These are phyloP conservation scores for Scaptomyza tumidula DNA, from an alignment of 2,888 invertebrate genomes.

Conservation along the genomic window DNA sequence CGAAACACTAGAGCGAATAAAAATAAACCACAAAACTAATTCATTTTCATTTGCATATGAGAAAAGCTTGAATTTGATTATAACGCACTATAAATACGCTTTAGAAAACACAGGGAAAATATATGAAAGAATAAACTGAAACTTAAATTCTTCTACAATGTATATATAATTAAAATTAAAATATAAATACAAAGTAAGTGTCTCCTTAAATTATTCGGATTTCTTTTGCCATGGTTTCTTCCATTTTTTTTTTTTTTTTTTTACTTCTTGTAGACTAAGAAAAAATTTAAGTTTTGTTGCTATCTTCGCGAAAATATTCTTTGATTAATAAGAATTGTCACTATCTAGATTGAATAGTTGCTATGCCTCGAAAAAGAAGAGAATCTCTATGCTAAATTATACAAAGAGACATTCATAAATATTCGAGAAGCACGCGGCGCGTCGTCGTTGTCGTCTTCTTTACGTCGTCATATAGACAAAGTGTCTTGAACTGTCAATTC, in stretches of 20 bases:
- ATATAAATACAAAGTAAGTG: no score
- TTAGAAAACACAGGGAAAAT: not conserved
- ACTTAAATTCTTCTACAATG: no score
- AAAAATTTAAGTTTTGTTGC: no score
- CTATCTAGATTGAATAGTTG: conserved; percentile 1
- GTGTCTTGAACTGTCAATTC: conserved; percentile 78
- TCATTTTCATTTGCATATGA: conserved; percentile 32
- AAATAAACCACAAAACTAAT: conserved; percentile 34
- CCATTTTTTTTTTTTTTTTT: no score
- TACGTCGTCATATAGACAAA: conserved; percentile 46
- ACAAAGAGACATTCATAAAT: conserved; percentile 67
- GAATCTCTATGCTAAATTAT: conserved; percentile 57
- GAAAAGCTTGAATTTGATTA: not conserved
- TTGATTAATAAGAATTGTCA: not conserved
- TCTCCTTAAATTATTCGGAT: no score
- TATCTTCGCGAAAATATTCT: no score
- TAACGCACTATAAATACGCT: conserved; percentile 27
- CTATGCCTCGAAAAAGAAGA: conserved; percentile 2
- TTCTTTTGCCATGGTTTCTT: no score
- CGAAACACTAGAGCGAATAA: conserved; percentile 17
- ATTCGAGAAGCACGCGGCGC: conserved; percentile 68
- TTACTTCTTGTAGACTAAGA: no score
- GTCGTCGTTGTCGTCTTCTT: conserved; percentile 13
- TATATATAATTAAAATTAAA: no score
- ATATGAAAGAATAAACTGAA: not conserved